These are phyloP conservation scores for Lophotriccus pileatus DNA, from an alignment of 2,797 vertebrate species.

Conservation along the genomic window DNA sequence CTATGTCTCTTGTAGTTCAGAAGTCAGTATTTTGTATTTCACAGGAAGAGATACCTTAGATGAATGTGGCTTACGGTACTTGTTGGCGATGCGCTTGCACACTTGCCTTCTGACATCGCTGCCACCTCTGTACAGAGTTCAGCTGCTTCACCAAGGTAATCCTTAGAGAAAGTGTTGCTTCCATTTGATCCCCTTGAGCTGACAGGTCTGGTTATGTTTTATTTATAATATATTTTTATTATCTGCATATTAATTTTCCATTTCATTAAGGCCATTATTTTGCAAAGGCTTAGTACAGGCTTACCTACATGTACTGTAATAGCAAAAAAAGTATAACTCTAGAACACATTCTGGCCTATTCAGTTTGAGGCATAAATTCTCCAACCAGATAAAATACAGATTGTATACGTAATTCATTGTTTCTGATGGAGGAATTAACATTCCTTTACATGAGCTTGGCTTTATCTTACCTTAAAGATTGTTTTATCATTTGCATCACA, in stretches of 20 bases:
- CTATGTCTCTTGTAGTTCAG: background rate
- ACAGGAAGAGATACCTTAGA: conserved; percentile 94
- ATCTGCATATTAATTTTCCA: background rate
- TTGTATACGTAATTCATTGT: background rate
- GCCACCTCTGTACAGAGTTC: conserved; percentile 93
- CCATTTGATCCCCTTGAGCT: background rate
- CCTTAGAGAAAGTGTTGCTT: background rate
- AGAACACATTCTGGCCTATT: background rate
- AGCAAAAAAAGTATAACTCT: background rate
- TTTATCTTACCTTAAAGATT: background rate
- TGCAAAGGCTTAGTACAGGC: background rate
- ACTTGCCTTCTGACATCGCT: conserved; percentile 96
- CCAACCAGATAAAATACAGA: background rate
- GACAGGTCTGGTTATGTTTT: background rate
- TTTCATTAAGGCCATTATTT: background rate
- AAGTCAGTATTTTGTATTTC: conserved; percentile 8
- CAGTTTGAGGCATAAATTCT: background rate
- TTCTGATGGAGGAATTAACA: background rate
- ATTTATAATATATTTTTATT: background rate
- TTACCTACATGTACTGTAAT: background rate
- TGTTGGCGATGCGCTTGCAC: conserved; percentile 95
- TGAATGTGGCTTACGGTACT: conserved; percentile 93
- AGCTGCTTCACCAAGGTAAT: conserved; percentile 98
- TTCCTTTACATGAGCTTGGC: background rate
- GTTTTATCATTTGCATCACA: background rate